phyloP scores from a whole-genome alignment of 1,140 invertebrate species.

The Metopolophium dirhodum region DNA sequence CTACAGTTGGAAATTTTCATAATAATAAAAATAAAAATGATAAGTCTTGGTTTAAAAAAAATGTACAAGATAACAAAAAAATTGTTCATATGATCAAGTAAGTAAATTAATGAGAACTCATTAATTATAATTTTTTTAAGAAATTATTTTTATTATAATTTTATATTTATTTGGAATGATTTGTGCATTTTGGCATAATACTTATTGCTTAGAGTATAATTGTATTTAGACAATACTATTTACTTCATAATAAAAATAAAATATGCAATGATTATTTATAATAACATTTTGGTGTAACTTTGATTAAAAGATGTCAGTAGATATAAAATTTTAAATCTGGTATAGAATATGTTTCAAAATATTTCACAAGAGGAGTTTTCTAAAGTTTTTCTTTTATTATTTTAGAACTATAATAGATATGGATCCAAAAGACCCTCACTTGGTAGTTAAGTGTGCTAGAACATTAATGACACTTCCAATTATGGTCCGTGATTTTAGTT shows the following conservation, averaged over 20 bases:
- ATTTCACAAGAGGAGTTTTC: not conserved
- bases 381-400: no score
- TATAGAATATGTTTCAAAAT: not conserved
- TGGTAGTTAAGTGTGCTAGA: slow-evolving; percentile 21
- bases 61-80: not conserved
- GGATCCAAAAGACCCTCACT: slow-evolving; percentile 38
- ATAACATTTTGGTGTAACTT: not conserved
- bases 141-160: not conserved
- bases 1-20: not conserved
- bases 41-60: not conserved
- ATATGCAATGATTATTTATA: no score
- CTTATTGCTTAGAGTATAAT: not conserved
- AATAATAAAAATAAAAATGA: slow-evolving; percentile 22
- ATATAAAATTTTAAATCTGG: not conserved
- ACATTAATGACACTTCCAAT: slow-evolving; percentile 36
- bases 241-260: not conserved
- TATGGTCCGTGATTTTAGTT: slow-evolving; percentile 26
- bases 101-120: not conserved
- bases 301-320: not conserved
- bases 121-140: not conserved
- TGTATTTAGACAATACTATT: not conserved
- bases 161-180: not conserved
- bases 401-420: not conserved
- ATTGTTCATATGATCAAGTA: slow-evolving; percentile 48
- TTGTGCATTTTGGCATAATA: not conserved